Conservation (phyloP, 2,113 vertebrate species). For the Lucifuga dentata region DNA sequence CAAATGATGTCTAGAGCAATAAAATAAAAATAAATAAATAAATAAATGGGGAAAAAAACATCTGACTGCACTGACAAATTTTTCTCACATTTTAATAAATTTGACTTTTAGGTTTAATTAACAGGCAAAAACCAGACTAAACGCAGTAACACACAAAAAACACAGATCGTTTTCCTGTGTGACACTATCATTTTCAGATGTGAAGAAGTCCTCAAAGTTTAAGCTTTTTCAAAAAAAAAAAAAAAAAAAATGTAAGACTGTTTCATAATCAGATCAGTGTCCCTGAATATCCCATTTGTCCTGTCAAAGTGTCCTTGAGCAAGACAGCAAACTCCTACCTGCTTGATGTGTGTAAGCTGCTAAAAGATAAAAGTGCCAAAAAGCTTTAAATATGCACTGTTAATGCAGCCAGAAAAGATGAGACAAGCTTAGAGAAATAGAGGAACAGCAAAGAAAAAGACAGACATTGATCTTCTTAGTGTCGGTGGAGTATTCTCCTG, state of each 20-base stretch:
- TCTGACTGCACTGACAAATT: too few species aligned
- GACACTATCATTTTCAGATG: too few species aligned
- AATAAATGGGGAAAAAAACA: too few species aligned
- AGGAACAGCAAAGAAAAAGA: neutral
- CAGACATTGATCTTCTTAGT: slow-evolving; percentile 42
- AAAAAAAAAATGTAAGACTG: neutral
- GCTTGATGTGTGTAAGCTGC: slow-evolving; percentile 5
- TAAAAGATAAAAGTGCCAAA: neutral
- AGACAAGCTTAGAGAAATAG: neutral
- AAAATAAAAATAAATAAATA: too few species aligned
- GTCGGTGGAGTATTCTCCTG: slow-evolving; percentile 4
- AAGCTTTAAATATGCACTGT: neutral
- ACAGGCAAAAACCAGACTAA: too few species aligned
- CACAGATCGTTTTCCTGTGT: too few species aligned
- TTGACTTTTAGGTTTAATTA: too few species aligned
- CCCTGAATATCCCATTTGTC: neutral
- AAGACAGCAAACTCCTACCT: slow-evolving; percentile 22
- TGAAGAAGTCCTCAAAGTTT: too few species aligned
- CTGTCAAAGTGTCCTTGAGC: neutral
- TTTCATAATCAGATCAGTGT: neutral
- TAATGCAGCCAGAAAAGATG: neutral
- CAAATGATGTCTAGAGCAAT: too few species aligned
- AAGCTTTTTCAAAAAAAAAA: too few species aligned
- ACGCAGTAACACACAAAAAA: too few species aligned
- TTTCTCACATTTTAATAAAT: too few species aligned